Evolutionary conservation across 2,113 vertebrate species (phyloP), one percentile per base, ranked within the genome.

Genomic region (Barbus barbus): DNA sequence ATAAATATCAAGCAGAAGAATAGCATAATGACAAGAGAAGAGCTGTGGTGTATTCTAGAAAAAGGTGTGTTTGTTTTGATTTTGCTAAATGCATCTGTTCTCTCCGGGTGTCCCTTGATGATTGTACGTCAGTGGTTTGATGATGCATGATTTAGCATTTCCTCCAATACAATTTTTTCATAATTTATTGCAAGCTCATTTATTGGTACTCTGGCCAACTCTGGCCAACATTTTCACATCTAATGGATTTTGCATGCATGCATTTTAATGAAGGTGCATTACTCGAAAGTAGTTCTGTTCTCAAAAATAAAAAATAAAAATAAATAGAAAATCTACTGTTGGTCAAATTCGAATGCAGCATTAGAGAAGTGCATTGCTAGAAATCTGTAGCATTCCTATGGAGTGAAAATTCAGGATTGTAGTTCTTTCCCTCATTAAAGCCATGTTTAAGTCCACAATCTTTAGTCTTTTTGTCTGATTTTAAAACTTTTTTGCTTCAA

Each of bases 1-100:
- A 85, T 83, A 85, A 83, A 85, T 85, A 87, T 81, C 81, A n/a
- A 18, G 20, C 72, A 71, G 26, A 9, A 63, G 58, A 78, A 78
- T 24, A 77, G 38, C 28, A 78, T 38, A 60, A 81, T 38, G 48
- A 44, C 48, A 46, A 51, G 24, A 46, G 53, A 22, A 79, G 36
- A 4, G n/a, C n/a, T 77, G 41, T 28, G 5, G n/a, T n/a, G 22
- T 67, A 33, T 78, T 79, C 77, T 56, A 74, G 36, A 38, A 74
- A 0, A 56, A 14, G 11, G 71, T 22, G 67, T 12, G 72, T 75
- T 83, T 83, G 16, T 71, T 83, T 56, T 9, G 71, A 46, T 46
- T 28, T 28, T 67, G 63, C 44, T 63, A 51, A 20, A 77, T 38
- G 14, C 16, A 0, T 78, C 38, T 84, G 63, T 84, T 72, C 69